Conservation (phyloP, 2,888 invertebrate species). For the Eurytoma adleriae region DNA sequence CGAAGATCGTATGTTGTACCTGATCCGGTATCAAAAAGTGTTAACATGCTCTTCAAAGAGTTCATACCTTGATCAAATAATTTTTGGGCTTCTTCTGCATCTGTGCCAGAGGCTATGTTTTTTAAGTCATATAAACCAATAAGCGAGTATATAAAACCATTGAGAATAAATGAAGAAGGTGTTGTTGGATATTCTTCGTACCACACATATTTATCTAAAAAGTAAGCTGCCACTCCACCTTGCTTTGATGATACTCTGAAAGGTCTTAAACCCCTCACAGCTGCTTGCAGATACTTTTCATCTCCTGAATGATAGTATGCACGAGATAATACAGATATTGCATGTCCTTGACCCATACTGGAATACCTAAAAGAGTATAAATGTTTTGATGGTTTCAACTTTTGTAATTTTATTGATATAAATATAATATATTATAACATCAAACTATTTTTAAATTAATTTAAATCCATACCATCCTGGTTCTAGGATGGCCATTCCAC, state of each 20-base stretch:
- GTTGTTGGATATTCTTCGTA: conserved; percentile 99
- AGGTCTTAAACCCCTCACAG: conserved; percentile 87
- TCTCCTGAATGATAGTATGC: conserved; percentile 92
- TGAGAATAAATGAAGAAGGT: conserved; percentile 96
- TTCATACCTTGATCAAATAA: conserved; percentile 91
- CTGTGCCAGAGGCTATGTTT: conserved; percentile 84
- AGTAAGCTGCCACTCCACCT: conserved; percentile 90
- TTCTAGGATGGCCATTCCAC: conserved; percentile 86
- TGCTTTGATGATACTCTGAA: conserved; percentile 85
- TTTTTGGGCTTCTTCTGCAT: conserved; percentile 84
- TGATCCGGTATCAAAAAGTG: conserved; percentile 95
- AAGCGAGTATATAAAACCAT: conserved; percentile 98
- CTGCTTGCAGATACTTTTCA: conserved; percentile 87
- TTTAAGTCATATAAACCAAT: conserved; percentile 97
- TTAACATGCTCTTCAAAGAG: conserved; percentile 91
- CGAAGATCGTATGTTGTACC: conserved; percentile 97
- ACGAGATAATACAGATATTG: conserved; percentile 93
- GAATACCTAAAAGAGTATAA: conserved; percentile 83
- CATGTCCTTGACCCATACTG: conserved; percentile 99
- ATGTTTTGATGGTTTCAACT: too few relatives aligned
- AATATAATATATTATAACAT: not conserved
- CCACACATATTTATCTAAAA: conserved; percentile 93
- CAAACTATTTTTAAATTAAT: not conserved
- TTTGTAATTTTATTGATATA: not conserved
- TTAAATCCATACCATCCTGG: conserved; percentile 85